Conservation (phyloP, 1,140 invertebrate genomes). For the Fopius arisanus region DNA sequence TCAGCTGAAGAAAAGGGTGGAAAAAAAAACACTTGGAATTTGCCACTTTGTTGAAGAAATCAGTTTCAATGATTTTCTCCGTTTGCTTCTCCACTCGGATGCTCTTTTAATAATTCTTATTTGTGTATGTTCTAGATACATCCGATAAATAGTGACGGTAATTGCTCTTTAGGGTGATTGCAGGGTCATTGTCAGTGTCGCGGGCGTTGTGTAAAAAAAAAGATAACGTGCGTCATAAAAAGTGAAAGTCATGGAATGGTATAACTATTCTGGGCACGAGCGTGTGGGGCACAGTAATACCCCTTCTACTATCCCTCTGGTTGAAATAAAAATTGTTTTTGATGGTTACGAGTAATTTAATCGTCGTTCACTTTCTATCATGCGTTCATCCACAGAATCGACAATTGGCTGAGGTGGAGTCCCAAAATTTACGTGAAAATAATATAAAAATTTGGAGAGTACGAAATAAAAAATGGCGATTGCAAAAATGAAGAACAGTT, state of each 20-base stretch:
- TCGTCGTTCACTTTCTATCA: background rate
- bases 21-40: no score
- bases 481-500: no score
- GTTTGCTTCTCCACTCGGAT: no score
- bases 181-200: slow-evolving; percentile 20
- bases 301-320: background rate
- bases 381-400: background rate
- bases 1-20: no score
- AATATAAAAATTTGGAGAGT: no score
- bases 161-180: background rate
- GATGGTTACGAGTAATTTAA: background rate
- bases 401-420: background rate
- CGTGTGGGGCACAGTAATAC: background rate
- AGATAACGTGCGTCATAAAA: slow-evolving; percentile 34
- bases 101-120: no score
- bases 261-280: slow-evolving; percentile 39
- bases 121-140: no score
- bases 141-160: background rate
- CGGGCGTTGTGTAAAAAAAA: slow-evolving; percentile 3
- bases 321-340: slow-evolving; percentile 8
- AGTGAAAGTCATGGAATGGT: slow-evolving; percentile 40
- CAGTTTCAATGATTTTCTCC: no score
- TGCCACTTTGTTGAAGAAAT: no score
- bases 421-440: no score
- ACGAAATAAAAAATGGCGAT: no score